Conservation (phyloP, 2,113 vertebrate species). For the Sakesphorus luctuosus region DNA sequence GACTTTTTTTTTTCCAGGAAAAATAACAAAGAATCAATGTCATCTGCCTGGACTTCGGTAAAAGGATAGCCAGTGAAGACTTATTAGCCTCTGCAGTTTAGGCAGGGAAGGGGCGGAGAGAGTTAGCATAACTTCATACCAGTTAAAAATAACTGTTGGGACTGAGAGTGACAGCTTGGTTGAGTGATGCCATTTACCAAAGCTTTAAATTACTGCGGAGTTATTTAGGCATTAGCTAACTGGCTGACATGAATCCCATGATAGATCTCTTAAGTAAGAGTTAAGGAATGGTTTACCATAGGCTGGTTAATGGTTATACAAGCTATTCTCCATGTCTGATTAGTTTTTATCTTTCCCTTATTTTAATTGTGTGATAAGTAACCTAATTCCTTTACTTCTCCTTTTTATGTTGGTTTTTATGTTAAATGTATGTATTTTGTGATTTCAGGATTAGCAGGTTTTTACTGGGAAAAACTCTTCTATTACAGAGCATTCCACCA, state of each 20-base stretch:
- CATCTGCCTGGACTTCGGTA: neutral
- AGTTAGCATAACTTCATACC: constrained; percentile 47
- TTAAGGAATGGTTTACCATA: constrained; percentile 75
- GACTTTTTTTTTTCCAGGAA: neutral
- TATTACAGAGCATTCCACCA: neutral
- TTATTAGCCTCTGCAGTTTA: neutral
- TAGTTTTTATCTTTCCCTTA: constrained; percentile 70
- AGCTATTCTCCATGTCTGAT: constrained; percentile 74
- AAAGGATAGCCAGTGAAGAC: neutral
- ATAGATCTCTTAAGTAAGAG: constrained; percentile 72
- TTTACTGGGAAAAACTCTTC: neutral
- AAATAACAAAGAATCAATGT: neutral
- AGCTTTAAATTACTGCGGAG: constrained; percentile 70
- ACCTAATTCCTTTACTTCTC: constrained; percentile 22
- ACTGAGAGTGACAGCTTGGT: constrained; percentile 55
- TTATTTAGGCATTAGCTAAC: constrained; percentile 75
- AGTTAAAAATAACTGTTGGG: constrained; percentile 71
- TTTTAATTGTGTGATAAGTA: constrained; percentile 74
- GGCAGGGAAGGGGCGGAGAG: constrained; percentile 3
- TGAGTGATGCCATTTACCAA: constrained; percentile 55
- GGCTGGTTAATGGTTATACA: constrained; percentile 76
- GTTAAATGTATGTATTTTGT: constrained; percentile 7
- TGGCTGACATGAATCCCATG: constrained; percentile 65
- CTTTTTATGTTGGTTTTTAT: neutral
- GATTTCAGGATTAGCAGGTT: constrained; percentile 38